Evolutionary conservation across 2,797 vertebrate genomes (phyloP), one percentile per base, ranked within the genome.

Genomic region (Ispidina lecontei): DNA sequence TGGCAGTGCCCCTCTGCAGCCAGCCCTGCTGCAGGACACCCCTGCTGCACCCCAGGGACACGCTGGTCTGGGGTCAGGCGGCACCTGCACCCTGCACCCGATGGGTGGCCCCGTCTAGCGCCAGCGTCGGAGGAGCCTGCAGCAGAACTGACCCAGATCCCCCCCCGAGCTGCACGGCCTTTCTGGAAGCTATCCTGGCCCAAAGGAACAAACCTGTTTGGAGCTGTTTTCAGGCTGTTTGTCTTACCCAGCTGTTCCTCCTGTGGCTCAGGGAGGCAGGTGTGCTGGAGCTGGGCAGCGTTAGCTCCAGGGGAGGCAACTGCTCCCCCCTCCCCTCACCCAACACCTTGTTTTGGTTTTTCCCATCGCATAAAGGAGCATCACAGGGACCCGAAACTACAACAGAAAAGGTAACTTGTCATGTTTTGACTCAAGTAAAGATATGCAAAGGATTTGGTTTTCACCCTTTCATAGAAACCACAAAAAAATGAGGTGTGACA

Each of bases 201-300:
- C 82, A 52, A 46, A 91, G 75, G 91, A 93, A 56, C 84, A 91
- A 83, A 91, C 44, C 75, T 52, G 44, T 58, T 29, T 44, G 55
- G 1, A 44, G 82, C 47, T 55, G 19, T 31, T 68, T 68, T 69
- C 0, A 12, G 76, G 12, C 20, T 21, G 49, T 51, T 65, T 62
- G 37, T 39, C 37, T 14, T 28, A 2, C 73, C 60, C 77, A 58
- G 71, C 77, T 74, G 29, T 26, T 35, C 78, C 23, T 39, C 44
- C 62, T 3, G 6, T 35, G 4, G 41, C 64, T 79, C 74, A 2
- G 29, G 37, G 28, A 23, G 58, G 71, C 60, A 72, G 39, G 37
- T 17, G n/a, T 7, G 3, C 44, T 49, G 3, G 6, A 79, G 37
- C 16, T 20, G 44, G 77, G 54, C 25, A 15, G 55, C 47, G 71